These are phyloP conservation scores for Emydura subglobosa DNA, from an alignment of 2,113 vertebrate genomes.

Conservation along the genomic window DNA sequence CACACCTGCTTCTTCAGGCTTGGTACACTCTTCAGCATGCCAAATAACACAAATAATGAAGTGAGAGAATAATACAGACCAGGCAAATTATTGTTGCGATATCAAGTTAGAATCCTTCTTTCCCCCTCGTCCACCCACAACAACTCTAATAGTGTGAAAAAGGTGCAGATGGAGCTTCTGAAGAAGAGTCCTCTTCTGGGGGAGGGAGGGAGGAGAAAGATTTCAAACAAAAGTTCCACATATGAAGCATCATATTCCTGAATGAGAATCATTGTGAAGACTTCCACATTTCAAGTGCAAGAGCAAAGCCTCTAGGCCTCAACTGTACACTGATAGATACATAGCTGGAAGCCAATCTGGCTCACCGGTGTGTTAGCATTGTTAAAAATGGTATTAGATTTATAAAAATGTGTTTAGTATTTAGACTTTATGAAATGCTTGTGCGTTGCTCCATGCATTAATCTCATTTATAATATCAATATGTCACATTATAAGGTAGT, in stretches of 20 bases:
- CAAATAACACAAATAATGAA: background rate
- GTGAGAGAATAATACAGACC: background rate
- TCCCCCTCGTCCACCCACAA: background rate
- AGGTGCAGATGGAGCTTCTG: background rate
- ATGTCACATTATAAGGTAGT: background rate
- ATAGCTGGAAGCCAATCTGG: background rate
- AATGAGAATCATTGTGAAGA: background rate
- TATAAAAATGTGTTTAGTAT: background rate
- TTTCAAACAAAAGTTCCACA: fast-evolving
- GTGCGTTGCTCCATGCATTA: background rate
- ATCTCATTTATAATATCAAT: background rate
- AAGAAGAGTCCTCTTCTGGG: background rate
- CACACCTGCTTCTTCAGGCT: background rate
- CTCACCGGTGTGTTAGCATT: background rate
- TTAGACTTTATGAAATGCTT: background rate
- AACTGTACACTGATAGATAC: background rate
- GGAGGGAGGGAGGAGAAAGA: background rate
- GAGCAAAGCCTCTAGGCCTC: background rate
- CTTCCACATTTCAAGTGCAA: background rate
- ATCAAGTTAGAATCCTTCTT: background rate
- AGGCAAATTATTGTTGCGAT: background rate
- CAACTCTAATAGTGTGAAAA: background rate
- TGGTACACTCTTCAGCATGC: background rate
- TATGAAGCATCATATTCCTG: background rate
- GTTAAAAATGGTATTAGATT: background rate